Evolutionary conservation across 2,797 vertebrate species (phyloP), one percentile per base, ranked within the genome.

Genomic region (Uromys caudimaculatus): DNA sequence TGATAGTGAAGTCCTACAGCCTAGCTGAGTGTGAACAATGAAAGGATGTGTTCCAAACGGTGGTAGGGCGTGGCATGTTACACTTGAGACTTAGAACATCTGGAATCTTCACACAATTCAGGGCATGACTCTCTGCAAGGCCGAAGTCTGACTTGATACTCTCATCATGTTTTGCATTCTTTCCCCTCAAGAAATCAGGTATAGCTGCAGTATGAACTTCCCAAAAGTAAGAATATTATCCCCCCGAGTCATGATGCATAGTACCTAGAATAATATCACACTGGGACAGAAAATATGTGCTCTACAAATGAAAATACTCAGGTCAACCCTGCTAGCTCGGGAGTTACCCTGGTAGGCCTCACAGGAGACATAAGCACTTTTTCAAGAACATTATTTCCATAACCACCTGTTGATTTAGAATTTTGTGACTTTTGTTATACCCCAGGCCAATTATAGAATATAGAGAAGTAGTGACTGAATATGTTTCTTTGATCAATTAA

Each of bases 401-500:
- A 71, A 87, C 19, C 44, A 76, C 47, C 44, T 44, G 58, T 81
- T 69, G 27, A 82, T 8, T 76, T 52, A 91, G 38, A 94, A 82
- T 32, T 94, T 82, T 19, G 6, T 60, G 24, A 69, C 62, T 83
- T 78, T 95, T 93, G 1, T 29, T 21, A 52, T 78, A 47, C 29
- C 14, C 21, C 14, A 54, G 67, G 6, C 4, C 4, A 78, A 50
- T 32, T 75, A 78, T 3, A 52, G 12, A 94, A 69, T 88, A 58
- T 56, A 32, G 29, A 73, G 23, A 58, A 29, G 27, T 44, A 86
- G 12, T 90, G 69, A 82, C 38, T 89, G 23, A 41, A 32, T 50
- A 47, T 50, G 21, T 73, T 92, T 95, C 17, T 93, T 96, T 83
- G 50, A 89, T 92, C n/a, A 95, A 69, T n/a, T 93, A 47, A 87